These are phyloP conservation scores for Hucho hucho DNA, from an alignment of 2,113 vertebrate species.

Conservation along the genomic window DNA sequence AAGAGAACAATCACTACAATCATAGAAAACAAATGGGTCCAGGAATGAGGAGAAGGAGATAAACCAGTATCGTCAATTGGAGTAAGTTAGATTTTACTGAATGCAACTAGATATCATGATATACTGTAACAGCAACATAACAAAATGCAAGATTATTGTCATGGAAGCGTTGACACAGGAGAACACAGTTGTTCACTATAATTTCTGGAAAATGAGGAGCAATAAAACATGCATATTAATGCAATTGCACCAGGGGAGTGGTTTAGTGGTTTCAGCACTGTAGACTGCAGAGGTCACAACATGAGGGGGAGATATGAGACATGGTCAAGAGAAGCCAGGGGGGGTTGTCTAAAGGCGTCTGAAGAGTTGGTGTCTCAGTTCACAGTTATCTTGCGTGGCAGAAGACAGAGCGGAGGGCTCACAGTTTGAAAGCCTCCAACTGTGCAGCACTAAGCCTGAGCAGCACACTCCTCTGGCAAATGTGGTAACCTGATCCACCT, in stretches of 20 bases:
- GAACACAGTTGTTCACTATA: not conserved
- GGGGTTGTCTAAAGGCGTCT: conserved; percentile 37
- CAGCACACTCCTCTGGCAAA: conserved; percentile 58
- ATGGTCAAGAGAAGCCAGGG: conserved; percentile 8
- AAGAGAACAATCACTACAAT: not conserved
- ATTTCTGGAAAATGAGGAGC: not conserved
- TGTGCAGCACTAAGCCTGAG: conserved; percentile 55
- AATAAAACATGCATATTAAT: not conserved
- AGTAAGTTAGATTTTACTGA: too few relatives aligned
- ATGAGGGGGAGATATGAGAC: conserved; percentile 10
- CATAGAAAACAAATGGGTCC: too few relatives aligned
- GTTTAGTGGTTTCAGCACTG: not conserved
- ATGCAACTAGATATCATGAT: conserved; percentile 27
- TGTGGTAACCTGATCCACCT: conserved; percentile 67
- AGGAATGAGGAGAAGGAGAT: too few relatives aligned
- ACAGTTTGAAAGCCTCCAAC: conserved; percentile 51
- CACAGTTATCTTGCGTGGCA: conserved; percentile 41
- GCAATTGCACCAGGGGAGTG: conserved; percentile 1
- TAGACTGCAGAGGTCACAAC: conserved; percentile 11
- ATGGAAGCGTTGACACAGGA: not conserved
- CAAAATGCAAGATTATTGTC: not conserved
- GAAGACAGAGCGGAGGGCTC: not conserved
- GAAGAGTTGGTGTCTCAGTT: conserved; percentile 16
- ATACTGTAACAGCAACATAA: conserved; percentile 15
- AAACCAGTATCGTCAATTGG: too few relatives aligned